Evolutionary conservation across 2,113 vertebrate genomes (phyloP).

Genomic region (Toxotes jaculatrix): DNA sequence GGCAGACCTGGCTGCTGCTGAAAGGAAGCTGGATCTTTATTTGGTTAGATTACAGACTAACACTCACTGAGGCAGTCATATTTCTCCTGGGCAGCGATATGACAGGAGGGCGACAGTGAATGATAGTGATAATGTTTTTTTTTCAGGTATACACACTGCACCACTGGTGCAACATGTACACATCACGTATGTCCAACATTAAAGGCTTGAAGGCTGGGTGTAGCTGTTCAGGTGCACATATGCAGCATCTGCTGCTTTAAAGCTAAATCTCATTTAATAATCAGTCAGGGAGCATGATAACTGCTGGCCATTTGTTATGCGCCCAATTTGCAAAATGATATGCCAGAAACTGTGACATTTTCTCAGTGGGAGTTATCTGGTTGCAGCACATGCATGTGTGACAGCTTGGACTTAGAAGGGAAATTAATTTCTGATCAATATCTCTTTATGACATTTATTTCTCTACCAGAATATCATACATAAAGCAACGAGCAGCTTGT

Average conservation of each 20-base stretch:
- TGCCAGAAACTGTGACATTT: conserved; percentile 72
- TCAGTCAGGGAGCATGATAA: conserved; percentile 8
- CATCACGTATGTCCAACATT: background rate
- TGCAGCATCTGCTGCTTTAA: conserved; percentile 15
- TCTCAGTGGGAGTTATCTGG: conserved; percentile 70
- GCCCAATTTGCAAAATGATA: conserved; percentile 58
- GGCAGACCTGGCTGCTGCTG: conserved; percentile 29
- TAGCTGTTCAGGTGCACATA: conserved; percentile 5
- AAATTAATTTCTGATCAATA: conserved; percentile 79
- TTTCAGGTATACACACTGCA: background rate
- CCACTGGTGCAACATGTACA: background rate
- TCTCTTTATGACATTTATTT: conserved; percentile 76
- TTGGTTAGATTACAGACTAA: conserved; percentile 40
- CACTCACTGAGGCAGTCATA: conserved; percentile 14
- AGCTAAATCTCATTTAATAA: conserved; percentile 37
- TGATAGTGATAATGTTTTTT: conserved; percentile 28
- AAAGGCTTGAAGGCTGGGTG: conserved; percentile 3
- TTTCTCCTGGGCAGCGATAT: conserved; percentile 28
- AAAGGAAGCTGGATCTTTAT: conserved; percentile 49
- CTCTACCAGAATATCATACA: conserved; percentile 55
- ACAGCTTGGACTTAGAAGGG: conserved; percentile 58
- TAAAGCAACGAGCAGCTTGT: conserved; percentile 47
- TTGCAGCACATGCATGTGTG: conserved; percentile 48
- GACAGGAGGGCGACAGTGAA: conserved; percentile 22
- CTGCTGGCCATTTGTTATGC: conserved; percentile 37